Evolutionary conservation across 1,140 invertebrate species (phyloP), one percentile per base, ranked within the genome.

Genomic region (Carcinoscorpius rotundicauda): DNA sequence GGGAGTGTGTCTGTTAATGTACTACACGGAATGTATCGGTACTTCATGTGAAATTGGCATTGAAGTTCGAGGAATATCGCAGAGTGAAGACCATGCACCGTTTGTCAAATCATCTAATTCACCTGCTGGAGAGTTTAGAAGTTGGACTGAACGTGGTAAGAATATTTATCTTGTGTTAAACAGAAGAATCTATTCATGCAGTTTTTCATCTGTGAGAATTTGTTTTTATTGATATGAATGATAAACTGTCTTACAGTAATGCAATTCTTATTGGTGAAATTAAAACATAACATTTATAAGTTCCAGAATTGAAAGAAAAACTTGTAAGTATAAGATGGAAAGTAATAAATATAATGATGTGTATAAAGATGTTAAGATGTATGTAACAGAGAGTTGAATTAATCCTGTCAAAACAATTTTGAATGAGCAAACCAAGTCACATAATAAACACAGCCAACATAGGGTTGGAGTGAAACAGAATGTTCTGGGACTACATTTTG

Each of bases 1-100:
- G 53, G 93, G 94, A 78, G 90, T 95, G 49, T 84, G 89, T 63
- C 80, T 98, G 52, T 81, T 98, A 59, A 91, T 93, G 78, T 88
- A 93, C 77, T 97, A 93, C 78, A 92, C 91, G 51, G 94, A 97
- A 73, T 96, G 80, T 71, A 72, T 73, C 52, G 63, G 61, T 51
- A 60, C 61, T 61, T 56, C 58, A 50, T 66, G 61, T 63, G 11
- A 62, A 58, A 64, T 66, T 59, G 58, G 50, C 29, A 64, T 29
- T 29, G 4, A 59, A 52, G 59, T 66, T 9, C 51, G 5, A 53
- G 58, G 50, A 51, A 61, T 4, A 60, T 63, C 59, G 8, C 9
- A 61, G 48, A 51, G 48, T 9, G n/a, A 6, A 4, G 52, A 56
- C 10, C 49, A 59, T 4, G 52, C 62, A 3, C 29, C 48, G 4